Base-by-base conservation (phyloP, 2,113 vertebrate genomes). In the Ailuropoda melanoleuca region DNA sequence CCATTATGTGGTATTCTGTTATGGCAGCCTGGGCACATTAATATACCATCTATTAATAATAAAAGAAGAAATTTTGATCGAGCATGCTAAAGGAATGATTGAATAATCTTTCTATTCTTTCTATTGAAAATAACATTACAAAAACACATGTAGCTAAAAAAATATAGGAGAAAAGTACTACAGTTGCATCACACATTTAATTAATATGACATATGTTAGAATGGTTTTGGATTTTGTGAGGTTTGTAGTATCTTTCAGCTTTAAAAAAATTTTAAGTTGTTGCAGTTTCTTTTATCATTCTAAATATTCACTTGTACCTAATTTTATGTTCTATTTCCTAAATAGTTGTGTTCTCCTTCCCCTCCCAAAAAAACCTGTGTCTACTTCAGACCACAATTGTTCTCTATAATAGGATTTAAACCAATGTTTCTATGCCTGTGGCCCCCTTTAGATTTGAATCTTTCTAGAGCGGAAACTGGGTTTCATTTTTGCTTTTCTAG, bases 401-500 rank as follows among this genome's bases (percentile, higher is more conserved):
- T 46, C 50, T 89, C 4, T 97, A 21, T 70, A 84, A 46, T n/a
- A 86, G 64, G 17, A 90, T 74, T 78, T 68, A 92, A 90, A 60
- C 1, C 15, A 82, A 50, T 37, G 34, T 95, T 91, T 91, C 55
- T 37, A 68, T 23, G 24, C n/a, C 89, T 93, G 14, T 92, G 84
- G 39, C 1, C 10, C n/a, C 23, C 18, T 48, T 81, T 78, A 83
- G 68, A 58, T 66, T 78, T 96, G 80, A 89, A 72, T 75, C 56
- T 96, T 95, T 37, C 31, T 53, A 89, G n/a, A 77, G 26, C 48
- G 75, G 82, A 46, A 74, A 75, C 34, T 56, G 24, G 43, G 21
- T 81, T 98, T 96, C 53, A 92, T 23, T 18, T 96, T 83, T 95
- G 94, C 17, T 96, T 77, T 96, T 91, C 58, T 64, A 88, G 24